A percentile compares a stretch with the other conserved stretches of the same genome.
phyloP scores from a whole-genome alignment of 2,113 vertebrate genomes.

The Peromyscus leucopus region DNA sequence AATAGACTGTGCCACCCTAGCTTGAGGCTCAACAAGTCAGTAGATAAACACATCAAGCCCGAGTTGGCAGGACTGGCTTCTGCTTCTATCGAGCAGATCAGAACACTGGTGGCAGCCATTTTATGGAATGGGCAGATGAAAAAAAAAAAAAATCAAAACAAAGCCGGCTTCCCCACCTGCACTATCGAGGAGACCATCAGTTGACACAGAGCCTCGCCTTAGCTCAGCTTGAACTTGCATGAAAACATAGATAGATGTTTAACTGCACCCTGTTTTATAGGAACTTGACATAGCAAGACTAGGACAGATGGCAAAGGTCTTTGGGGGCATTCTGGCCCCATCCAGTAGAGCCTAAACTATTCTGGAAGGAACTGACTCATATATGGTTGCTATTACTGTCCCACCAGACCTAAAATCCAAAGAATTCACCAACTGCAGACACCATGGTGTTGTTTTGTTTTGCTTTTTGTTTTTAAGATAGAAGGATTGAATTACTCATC shows the following conservation, averaged over 20 bases:
- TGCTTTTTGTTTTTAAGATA: neutral
- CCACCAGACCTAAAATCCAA: neutral
- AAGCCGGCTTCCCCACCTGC: conserved; percentile 39
- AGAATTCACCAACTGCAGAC: neutral
- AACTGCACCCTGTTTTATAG: neutral
- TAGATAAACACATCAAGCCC: conserved; percentile 82
- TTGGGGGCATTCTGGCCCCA: neutral
- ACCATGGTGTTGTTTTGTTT: neutral
- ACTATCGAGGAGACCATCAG: conserved; percentile 53
- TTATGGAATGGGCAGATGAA: conserved; percentile 78
- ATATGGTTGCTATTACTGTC: neutral
- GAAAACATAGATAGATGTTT: conserved; percentile 49
- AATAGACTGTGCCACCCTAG: conserved; percentile 85
- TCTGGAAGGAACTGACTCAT: neutral
- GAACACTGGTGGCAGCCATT: conserved; percentile 76
- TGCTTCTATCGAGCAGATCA: conserved; percentile 70
- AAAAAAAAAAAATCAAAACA: conserved; percentile 69
- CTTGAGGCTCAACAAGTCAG: conserved; percentile 85
- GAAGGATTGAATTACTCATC: neutral
- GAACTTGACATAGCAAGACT: conserved; percentile 32
- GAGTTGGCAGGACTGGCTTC: conserved; percentile 77
- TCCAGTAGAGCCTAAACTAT: neutral
- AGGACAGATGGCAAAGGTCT: neutral
- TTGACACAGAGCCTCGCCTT: conserved; percentile 6
- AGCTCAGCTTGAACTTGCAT: conserved; percentile 42